Evolutionary conservation across 2,113 vertebrate genomes (phyloP), one percentile per base, ranked within the genome.

Genomic region (Camelus bactrianus): DNA sequence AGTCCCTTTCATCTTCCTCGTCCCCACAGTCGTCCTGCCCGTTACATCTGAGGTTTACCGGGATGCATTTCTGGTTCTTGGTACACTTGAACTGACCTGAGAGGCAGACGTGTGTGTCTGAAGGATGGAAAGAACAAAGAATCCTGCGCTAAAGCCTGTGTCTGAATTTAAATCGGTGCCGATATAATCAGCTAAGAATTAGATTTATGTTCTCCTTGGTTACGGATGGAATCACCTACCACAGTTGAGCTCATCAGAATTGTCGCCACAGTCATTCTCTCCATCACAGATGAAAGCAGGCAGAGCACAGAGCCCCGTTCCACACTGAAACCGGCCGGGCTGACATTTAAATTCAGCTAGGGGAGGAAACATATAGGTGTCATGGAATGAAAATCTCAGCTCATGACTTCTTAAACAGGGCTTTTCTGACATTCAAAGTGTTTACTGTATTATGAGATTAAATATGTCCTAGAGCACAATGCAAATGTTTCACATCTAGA

Each of bases 281-380:
- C 99, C 99, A 93, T 99, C 99, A 95, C 99, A 99, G 98, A 99
- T 99, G 97, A 99, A 99, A 17, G 99, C 99, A 48, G 99, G 99
- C 19, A 99, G 99, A 48, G 99, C 99, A 96, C 99, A 99, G 69
- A 99, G 99, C 73, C 99, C 99, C 24, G 99, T 99, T 84, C 99
- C 99, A 75, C 99, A 99, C 97, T 99, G 99, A 97, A 99, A 99
- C 72, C 99, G 99, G 38, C 99, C 99, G 12, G 99, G 99, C 91
- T 99, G 99, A 97, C 99, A 99, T 97, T 99, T 99, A 98, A 99
- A 99, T 98, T 99, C 99, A 96, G 99, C 99, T 99, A 97, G 77
- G 85, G 95, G 94, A 96, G 86, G 91, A 97, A 93, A 88, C 46
- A 82, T 30, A 84, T 1, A 96, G 65, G 13, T 48, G 13, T 92